Evolutionary conservation across 2,113 vertebrate species (phyloP).

Genomic region (Pipa parva): DNA sequence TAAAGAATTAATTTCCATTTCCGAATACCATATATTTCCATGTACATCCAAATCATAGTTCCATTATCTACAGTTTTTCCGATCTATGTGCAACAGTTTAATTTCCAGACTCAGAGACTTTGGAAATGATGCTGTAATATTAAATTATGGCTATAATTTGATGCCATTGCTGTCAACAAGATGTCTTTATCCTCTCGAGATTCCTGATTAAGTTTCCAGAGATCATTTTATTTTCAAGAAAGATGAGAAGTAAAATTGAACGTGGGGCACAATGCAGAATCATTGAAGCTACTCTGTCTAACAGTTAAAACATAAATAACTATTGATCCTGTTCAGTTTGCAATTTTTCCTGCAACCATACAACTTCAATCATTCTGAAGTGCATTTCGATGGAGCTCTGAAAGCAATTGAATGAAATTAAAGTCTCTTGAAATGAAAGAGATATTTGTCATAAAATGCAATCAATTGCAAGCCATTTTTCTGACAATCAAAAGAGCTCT

Average conservation of each 20-base stretch:
- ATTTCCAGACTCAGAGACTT: neutral
- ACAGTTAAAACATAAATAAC: slow-evolving; percentile 14
- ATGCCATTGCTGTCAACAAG: neutral
- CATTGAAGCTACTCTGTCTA: neutral
- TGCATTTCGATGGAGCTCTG: slow-evolving; percentile 11
- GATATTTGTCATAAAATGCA: slow-evolving; percentile 26
- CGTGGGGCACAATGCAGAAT: neutral
- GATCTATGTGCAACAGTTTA: neutral
- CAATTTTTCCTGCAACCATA: slow-evolving; percentile 27
- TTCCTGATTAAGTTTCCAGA: neutral
- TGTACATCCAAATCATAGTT: too few relatives aligned
- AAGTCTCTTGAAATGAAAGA: slow-evolving; percentile 22
- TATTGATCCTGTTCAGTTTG: slow-evolving; percentile 29
- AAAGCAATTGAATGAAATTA: slow-evolving; percentile 28
- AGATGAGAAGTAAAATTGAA: neutral
- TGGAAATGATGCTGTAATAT: neutral
- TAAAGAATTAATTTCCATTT: too few relatives aligned
- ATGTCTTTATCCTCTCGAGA: neutral
- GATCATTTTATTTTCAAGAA: neutral
- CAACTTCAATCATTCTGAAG: slow-evolving; percentile 32
- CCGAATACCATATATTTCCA: too few relatives aligned
- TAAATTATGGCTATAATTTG: neutral
- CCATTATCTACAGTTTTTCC: neutral
- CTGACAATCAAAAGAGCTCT: slow-evolving; percentile 5
- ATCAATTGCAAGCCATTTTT: slow-evolving; percentile 28